Conservation (phyloP, 2,888 invertebrate species). For the Caenorhabditis sinica region DNA sequence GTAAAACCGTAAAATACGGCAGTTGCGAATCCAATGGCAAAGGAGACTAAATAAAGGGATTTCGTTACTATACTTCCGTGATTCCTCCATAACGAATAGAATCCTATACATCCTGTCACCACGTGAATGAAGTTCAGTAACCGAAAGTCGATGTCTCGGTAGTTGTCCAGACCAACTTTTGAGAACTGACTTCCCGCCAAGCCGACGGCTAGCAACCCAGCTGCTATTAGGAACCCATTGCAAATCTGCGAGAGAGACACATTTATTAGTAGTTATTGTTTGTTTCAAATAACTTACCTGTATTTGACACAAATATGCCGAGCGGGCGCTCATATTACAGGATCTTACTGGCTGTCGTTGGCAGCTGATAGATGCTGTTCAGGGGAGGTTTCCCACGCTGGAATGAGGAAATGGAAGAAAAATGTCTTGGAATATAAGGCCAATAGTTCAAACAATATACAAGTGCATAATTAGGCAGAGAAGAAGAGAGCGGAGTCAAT, state of each 20-base stretch:
- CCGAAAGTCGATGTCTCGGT: conserved; percentile 82
- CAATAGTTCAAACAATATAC: conserved; percentile 19
- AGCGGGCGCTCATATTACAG: conserved; percentile 75
- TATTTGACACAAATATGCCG: conserved; percentile 78
- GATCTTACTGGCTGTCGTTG: conserved; percentile 26
- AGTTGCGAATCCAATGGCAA: conserved; percentile 79
- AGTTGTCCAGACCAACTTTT: conserved; percentile 80
- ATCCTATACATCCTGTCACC: conserved; percentile 79
- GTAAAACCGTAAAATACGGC: conserved; percentile 83
- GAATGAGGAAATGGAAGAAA: conserved; percentile 3
- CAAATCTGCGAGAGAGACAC: conserved; percentile 78
- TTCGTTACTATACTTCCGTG: conserved; percentile 83
- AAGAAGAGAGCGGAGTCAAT: conserved; percentile 32
- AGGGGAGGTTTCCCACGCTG: conserved; percentile 28
- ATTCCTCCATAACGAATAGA: conserved; percentile 81
- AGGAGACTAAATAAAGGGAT: conserved; percentile 79
- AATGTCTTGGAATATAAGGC: not conserved
- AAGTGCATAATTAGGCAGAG: conserved; percentile 35
- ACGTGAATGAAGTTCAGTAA: conserved; percentile 81
- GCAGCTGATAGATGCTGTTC: conserved; percentile 42
- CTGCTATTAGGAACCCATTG: conserved; percentile 79
- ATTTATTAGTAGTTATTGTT: not conserved
- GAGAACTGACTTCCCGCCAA: conserved; percentile 82
- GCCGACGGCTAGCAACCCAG: conserved; percentile 80
- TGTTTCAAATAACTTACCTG: conserved; percentile 67